Percentiles rank a stretch among this genome's conserved stretches.
phyloP scores from a whole-genome alignment of 2,113 vertebrate species.

The Lepidothrix coronata region DNA sequence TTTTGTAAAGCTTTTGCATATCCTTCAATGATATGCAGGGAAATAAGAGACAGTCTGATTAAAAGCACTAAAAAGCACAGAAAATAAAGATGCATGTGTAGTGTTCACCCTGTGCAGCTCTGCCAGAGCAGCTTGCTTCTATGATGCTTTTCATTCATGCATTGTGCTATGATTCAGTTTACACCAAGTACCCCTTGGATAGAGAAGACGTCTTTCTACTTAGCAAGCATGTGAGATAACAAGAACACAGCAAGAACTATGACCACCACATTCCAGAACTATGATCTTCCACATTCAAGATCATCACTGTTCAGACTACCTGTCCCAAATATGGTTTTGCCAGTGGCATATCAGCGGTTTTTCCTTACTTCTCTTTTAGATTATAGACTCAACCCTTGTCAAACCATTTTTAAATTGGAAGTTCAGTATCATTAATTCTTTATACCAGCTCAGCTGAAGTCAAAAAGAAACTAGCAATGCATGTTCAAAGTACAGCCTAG shows the following conservation, averaged over 20 bases:
- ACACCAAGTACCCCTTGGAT: background rate
- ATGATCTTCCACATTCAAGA: too few species aligned
- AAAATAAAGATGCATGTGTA: background rate
- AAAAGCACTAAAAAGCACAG: background rate
- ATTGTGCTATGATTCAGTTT: background rate
- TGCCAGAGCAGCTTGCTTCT: background rate
- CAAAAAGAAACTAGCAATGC: background rate
- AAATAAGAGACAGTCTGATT: background rate
- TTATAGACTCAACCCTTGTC: background rate
- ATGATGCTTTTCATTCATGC: background rate
- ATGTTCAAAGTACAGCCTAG: background rate
- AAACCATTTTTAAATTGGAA: background rate
- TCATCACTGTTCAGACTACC: background rate
- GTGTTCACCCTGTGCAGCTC: background rate
- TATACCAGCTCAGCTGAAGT: background rate
- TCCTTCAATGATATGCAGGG: background rate
- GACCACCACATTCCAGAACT: rapidly evolving
- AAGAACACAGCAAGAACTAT: background rate
- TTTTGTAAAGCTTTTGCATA: background rate
- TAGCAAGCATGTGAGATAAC: background rate
- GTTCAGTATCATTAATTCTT: background rate
- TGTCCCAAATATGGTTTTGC: background rate
- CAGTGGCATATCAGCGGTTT: background rate
- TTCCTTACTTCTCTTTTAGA: background rate
- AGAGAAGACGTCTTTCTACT: background rate